Percentiles rank a stretch among this genome's conserved stretches.
phyloP scores from a whole-genome alignment of 2,797 vertebrate species.

The Cheirogaleus major region DNA sequence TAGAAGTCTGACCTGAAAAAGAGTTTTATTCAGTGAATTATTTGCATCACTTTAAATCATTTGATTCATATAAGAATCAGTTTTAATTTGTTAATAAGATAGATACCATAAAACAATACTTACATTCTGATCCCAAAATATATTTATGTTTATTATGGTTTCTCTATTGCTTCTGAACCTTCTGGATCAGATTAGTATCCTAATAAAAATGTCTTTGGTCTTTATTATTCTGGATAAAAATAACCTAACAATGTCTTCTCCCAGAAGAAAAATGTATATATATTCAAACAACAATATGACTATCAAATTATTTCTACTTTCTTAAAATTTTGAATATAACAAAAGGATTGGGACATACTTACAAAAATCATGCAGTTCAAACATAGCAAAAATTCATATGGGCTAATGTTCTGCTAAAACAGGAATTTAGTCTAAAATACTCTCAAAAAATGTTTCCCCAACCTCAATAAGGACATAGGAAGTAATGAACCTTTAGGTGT shows the following conservation, averaged over 20 bases:
- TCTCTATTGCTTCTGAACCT: background rate
- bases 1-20: background rate
- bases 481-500: background rate
- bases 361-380: background rate
- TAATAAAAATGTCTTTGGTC: background rate
- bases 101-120: background rate
- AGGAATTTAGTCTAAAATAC: background rate
- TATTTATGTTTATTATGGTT: background rate
- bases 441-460: background rate
- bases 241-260: background rate
- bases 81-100: slow-evolving; percentile 25
- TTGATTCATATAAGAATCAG: background rate
- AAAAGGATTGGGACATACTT: background rate
- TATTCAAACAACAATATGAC: background rate
- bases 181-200: background rate
- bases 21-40: slow-evolving; percentile 14
- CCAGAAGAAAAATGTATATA: background rate
- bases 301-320: slow-evolving; percentile 2
- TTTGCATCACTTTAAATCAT: slow-evolving; percentile 33
- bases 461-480: background rate
- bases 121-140: background rate
- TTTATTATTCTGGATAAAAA: background rate
- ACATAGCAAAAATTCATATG: background rate
- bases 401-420: background rate
- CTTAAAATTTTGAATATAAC: background rate